phyloP scores from a whole-genome alignment of 2,888 invertebrate genomes.

The Arrhopalites spinosus region DNA sequence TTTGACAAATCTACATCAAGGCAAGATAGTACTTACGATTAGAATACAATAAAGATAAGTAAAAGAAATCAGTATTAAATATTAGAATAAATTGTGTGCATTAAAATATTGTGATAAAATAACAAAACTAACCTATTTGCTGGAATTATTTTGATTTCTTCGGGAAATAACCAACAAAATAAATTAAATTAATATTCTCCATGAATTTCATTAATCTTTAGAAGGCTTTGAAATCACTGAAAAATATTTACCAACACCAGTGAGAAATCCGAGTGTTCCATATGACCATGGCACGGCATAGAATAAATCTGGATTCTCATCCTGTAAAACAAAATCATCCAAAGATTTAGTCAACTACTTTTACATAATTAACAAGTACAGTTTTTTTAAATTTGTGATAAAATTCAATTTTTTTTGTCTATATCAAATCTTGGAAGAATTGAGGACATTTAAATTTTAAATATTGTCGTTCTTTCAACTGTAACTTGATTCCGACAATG shows the following conservation, averaged over 20 bases:
- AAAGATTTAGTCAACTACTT: not conserved
- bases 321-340: constrained; percentile 60
- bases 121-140: constrained; percentile 64
- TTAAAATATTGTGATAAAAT: not conserved
- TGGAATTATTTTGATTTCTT: constrained; percentile 74
- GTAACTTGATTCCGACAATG: too few species aligned
- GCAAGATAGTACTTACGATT: constrained; percentile 16
- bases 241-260: too few species aligned
- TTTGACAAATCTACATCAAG: constrained; percentile 69
- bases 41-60: not conserved
- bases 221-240: too few species aligned
- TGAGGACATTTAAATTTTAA: too few species aligned
- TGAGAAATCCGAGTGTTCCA: constrained; percentile 81
- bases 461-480: too few species aligned
- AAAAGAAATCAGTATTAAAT: not conserved
- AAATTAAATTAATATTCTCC: too few species aligned
- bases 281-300: constrained; percentile 84
- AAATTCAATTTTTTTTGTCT: too few species aligned
- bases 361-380: not conserved
- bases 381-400: too few species aligned
- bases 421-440: too few species aligned
- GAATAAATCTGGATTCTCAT: constrained; percentile 74
- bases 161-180: constrained; percentile 60
- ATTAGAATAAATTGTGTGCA: not conserved
- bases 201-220: too few species aligned